Evolutionary conservation across 2,113 vertebrate species (phyloP).

Genomic region (Saimiri boliviensis): DNA sequence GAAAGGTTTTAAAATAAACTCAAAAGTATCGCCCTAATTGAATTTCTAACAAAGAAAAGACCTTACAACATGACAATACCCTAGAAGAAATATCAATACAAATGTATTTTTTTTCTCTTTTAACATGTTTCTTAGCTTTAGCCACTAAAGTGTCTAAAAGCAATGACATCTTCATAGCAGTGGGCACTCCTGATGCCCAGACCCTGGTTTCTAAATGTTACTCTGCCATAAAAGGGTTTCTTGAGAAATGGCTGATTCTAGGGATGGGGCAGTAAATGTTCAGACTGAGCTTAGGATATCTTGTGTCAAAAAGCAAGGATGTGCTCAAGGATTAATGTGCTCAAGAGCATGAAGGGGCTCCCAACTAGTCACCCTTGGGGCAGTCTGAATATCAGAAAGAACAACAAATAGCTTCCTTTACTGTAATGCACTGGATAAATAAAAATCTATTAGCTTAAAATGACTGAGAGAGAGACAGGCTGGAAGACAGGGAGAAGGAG

Average conservation of each 20-base stretch:
- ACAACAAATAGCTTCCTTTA: not conserved
- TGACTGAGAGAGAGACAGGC: not conserved
- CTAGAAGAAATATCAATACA: not conserved
- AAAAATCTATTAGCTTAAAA: not conserved
- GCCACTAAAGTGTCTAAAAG: not conserved
- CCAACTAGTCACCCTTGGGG: not conserved
- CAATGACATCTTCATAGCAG: not conserved
- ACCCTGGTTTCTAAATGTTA: not conserved
- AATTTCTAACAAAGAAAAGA: not conserved
- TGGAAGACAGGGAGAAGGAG: not conserved
- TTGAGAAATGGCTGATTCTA: not conserved
- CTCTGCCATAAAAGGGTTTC: not conserved
- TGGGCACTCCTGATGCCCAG: accelerated
- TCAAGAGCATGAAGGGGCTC: not conserved
- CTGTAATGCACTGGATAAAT: not conserved
- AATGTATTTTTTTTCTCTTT: not conserved
- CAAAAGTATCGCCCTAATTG: not conserved
- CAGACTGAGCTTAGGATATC: not conserved
- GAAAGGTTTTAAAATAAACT: not conserved
- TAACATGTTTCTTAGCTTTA: not conserved
- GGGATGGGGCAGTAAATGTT: not conserved
- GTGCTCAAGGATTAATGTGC: not conserved
- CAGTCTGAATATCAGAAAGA: not conserved
- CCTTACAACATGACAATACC: not conserved
- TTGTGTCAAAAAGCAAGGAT: not conserved